A percentile compares a stretch with the other conserved stretches of the same genome.
These are phyloP conservation scores for Alsophila aescularia DNA, from an alignment of 2,888 invertebrate genomes.

Conservation along the genomic window DNA sequence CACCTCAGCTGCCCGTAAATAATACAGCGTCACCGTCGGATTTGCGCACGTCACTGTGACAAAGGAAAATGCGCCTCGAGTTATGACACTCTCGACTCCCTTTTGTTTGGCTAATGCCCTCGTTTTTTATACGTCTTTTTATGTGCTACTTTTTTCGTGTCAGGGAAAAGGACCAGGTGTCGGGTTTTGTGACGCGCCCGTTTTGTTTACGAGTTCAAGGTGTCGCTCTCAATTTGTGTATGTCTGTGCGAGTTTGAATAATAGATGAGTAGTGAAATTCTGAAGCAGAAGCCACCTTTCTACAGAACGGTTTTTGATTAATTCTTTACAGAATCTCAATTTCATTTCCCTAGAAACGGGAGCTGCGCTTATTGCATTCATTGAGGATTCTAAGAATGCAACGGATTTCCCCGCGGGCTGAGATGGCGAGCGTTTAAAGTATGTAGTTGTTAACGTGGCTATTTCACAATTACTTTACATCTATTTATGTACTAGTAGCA, in stretches of 20 bases:
- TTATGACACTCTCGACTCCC: conserved; percentile 74
- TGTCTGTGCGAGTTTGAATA: not conserved
- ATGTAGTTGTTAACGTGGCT: not conserved
- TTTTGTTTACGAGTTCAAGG: conserved; percentile 57
- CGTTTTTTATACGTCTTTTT: conserved; percentile 56
- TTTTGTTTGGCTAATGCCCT: conserved; percentile 75
- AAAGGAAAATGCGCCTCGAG: conserved; percentile 73
- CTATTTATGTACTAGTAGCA: too few relatives aligned
- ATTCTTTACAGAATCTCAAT: not conserved
- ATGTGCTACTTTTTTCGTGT: conserved; percentile 47
- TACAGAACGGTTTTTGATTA: not conserved
- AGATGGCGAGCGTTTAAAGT: not conserved
- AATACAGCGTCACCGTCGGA: conserved; percentile 68
- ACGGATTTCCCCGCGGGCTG: conserved; percentile 28
- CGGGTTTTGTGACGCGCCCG: conserved; percentile 57
- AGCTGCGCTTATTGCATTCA: conserved; percentile 21
- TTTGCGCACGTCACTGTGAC: conserved; percentile 73
- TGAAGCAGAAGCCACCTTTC: not conserved
- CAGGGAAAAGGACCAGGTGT: conserved; percentile 62
- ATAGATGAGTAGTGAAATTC: not conserved
- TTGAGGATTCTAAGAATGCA: conserved; percentile 25
- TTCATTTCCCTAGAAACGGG: conserved; percentile 7
- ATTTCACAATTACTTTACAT: not conserved
- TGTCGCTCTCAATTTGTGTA: conserved; percentile 45
- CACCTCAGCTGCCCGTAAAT: conserved; percentile 53